These are phyloP conservation scores for Proisotoma minuta DNA, from an alignment of 2,888 invertebrate species.

Conservation along the genomic window DNA sequence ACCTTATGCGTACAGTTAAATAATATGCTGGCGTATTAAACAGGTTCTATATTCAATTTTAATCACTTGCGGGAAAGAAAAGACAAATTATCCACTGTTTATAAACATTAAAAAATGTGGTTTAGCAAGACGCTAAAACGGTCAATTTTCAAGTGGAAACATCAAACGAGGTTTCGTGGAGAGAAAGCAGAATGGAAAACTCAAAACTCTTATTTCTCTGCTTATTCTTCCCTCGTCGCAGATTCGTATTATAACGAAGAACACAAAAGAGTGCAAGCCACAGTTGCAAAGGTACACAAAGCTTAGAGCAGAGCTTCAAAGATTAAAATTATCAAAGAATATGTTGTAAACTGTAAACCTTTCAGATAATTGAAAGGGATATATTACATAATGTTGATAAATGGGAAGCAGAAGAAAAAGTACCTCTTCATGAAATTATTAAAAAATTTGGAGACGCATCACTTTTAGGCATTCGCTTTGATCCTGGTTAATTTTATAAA, in stretches of 20 bases:
- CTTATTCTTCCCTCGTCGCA: constrained; percentile 24
- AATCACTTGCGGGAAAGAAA: too few species aligned
- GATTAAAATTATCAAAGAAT: background rate
- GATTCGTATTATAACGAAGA: constrained; percentile 34
- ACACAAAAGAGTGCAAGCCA: constrained; percentile 28
- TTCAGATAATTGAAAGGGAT: constrained; percentile 54
- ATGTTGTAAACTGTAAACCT: background rate
- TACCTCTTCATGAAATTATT: constrained; percentile 57
- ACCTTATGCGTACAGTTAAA: too few species aligned
- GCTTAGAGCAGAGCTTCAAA: background rate
- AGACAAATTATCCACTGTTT: too few species aligned
- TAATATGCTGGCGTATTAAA: too few species aligned
- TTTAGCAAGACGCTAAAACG: too few species aligned
- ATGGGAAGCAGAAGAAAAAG: constrained; percentile 55
- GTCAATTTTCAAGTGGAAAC: too few species aligned
- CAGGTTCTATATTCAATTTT: too few species aligned
- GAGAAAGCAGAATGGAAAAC: too few species aligned
- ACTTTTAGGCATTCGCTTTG: constrained; percentile 54
- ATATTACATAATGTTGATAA: constrained; percentile 57
- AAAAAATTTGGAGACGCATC: constrained; percentile 56
- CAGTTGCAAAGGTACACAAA: constrained; percentile 20
- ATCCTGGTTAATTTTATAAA: constrained; percentile 23
- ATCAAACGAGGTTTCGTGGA: too few species aligned
- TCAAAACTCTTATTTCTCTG: background rate
- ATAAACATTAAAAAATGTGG: too few species aligned